Evolutionary conservation across 2,797 vertebrate species (phyloP), one percentile per base, ranked within the genome.

Genomic region (Characodon lateralis): DNA sequence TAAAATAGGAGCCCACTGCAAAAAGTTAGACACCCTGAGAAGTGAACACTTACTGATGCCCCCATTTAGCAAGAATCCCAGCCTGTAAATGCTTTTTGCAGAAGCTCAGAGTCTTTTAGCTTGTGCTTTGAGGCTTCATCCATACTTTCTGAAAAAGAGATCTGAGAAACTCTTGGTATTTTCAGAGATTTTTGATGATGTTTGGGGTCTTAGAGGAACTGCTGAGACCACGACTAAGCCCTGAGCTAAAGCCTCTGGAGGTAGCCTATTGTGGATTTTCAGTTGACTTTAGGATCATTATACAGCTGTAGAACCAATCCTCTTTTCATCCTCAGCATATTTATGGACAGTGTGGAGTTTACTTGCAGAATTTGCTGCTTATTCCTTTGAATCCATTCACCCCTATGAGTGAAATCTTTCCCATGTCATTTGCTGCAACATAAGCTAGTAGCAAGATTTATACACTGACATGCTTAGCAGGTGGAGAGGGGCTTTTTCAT

Each of bases 151-250:
- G 14, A 16, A 53, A 9, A 26, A 9, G 6, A 22, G 14, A 14
- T 31, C 58, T 50, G 31, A 73, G 5, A 51, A 9, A 65, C 48
- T 18, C 48, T 68, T 26, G 63, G 74, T 43, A 39, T 69, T 55
- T 55, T 53, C 48, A 56, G 28, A 76, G 74, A 69, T 76, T 76
- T 76, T 53, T 43, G 35, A 55, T 56, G 63, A 69, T 76, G 63
- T 69, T 68, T 9, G 12, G 35, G 50, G 63, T 43, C 35, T 68
- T 66, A 43, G n/a, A 28, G 39, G 24, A n/a, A 55, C 35, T 43
- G 9, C 18, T 12, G 18, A n/a, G 50, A 53, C n/a, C 31, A 43
- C 28, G 18, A 53, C 39, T 58, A 46, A 58, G 65, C 65, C 65
- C 43, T 69, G 24, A 22, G 53, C 63, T 56, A 43, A n/a, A 76